Conservation (phyloP, 2,113 vertebrate species). For the Lamprologus lemairii region DNA sequence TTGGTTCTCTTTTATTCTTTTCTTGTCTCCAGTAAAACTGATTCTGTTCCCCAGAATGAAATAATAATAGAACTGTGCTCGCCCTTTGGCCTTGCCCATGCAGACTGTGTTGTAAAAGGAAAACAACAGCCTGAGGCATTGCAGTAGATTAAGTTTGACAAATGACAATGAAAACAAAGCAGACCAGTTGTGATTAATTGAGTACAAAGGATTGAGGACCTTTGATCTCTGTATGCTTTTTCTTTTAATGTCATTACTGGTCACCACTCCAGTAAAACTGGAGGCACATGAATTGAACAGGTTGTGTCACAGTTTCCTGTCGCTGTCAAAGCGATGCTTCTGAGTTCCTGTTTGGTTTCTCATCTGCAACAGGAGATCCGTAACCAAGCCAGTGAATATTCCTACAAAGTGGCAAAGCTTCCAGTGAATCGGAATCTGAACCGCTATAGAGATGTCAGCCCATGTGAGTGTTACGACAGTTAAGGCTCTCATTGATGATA, state of each 20-base stretch:
- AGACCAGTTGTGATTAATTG: not conserved
- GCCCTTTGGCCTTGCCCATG: not conserved
- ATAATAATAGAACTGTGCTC: not conserved
- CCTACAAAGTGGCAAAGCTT: conserved; percentile 90
- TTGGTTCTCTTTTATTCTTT: not conserved
- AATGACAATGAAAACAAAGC: not conserved
- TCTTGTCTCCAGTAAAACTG: not conserved
- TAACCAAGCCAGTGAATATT: conserved; percentile 84
- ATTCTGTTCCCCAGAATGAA: not conserved
- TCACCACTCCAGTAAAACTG: not conserved
- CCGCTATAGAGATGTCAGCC: conserved; percentile 98
- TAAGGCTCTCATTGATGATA: not conserved
- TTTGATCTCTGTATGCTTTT: not conserved
- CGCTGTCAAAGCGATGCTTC: not conserved
- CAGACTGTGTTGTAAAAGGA: not conserved
- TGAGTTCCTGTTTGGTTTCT: conserved; percentile 15
- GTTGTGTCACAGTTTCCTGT: not conserved
- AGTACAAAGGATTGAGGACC: not conserved
- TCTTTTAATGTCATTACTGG: not conserved
- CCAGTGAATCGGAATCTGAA: conserved; percentile 92
- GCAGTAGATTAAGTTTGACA: not conserved
- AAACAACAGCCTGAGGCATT: not conserved
- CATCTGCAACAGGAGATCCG: conserved; percentile 84
- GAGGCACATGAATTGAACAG: not conserved
- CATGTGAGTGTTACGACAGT: conserved; percentile 80